Percentiles rank a stretch among this genome's conserved stretches.
phyloP scores from a whole-genome alignment of 2,113 vertebrate species.

The Cryptomyrus ogoouensis region DNA sequence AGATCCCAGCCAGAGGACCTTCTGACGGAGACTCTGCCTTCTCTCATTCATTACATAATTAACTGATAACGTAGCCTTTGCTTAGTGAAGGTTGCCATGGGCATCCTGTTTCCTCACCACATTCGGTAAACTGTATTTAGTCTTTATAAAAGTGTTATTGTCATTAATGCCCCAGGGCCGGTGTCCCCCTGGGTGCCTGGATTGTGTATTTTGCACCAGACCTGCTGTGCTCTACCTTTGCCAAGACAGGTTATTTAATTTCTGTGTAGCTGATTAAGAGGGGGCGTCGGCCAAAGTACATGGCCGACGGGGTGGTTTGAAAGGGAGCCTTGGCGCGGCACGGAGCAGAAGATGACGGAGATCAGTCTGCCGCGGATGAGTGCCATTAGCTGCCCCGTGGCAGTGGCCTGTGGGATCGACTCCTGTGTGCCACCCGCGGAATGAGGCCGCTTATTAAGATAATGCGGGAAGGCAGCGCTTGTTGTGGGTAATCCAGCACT shows the following conservation, averaged over 20 bases:
- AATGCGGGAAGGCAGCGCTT: slow-evolving; percentile 53
- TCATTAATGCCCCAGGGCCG: background rate
- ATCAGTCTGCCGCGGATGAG: background rate
- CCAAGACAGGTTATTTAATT: background rate
- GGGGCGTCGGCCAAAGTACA: background rate
- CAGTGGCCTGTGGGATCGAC: slow-evolving; percentile 24
- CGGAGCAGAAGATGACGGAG: background rate
- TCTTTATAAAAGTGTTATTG: background rate
- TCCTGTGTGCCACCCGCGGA: slow-evolving; percentile 33
- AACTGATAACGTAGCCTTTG: background rate
- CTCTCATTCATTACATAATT: background rate
- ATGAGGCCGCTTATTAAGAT: slow-evolving; percentile 59
- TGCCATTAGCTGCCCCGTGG: background rate
- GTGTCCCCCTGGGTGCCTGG: background rate
- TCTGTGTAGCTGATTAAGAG: background rate
- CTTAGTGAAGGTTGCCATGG: background rate
- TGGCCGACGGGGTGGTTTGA: too few species aligned
- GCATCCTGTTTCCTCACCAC: background rate
- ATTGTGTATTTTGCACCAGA: background rate
- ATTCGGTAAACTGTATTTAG: background rate
- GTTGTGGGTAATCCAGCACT: slow-evolving; percentile 45
- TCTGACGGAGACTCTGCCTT: background rate
- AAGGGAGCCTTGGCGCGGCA: background rate
- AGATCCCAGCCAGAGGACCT: background rate
- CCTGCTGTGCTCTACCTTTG: background rate